phyloP scores from a whole-genome alignment of 2,888 invertebrate genomes.

The Andrena minutula region DNA sequence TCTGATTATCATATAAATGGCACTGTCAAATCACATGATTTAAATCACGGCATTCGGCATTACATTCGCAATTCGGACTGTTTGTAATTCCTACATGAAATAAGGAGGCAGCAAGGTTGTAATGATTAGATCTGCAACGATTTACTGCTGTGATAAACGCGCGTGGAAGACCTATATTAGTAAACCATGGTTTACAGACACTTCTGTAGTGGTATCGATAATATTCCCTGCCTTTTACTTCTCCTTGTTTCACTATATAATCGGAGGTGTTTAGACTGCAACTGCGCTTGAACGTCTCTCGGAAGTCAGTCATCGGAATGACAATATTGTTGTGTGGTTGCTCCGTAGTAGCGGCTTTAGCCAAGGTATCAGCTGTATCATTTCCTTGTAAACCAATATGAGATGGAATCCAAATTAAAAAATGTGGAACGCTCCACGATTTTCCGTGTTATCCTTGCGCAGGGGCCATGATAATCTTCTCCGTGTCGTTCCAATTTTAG shows the following conservation, averaged over 20 bases:
- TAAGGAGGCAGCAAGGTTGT: neutral
- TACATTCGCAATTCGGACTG: neutral
- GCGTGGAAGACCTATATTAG: neutral
- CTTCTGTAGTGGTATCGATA: neutral
- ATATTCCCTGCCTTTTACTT: neutral
- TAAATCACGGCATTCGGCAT: neutral
- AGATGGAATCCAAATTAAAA: too few species aligned
- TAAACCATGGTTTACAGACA: neutral
- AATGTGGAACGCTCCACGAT: too few species aligned
- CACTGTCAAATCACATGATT: constrained; percentile 10
- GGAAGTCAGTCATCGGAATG: neutral
- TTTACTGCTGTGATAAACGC: neutral
- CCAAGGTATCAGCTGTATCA: too few species aligned
- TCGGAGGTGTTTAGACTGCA: neutral
- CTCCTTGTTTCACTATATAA: neutral
- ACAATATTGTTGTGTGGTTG: too few species aligned
- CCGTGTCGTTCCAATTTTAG: too few species aligned
- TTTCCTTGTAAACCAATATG: too few species aligned
- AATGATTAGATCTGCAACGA: neutral
- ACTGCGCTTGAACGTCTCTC: neutral
- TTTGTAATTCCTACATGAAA: neutral
- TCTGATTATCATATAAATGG: neutral
- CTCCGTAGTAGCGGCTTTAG: too few species aligned
- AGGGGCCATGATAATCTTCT: too few species aligned
- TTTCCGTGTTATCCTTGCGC: too few species aligned